These are phyloP conservation scores for Melanophora roralis DNA, from an alignment of 2,888 invertebrate genomes.

Conservation along the genomic window DNA sequence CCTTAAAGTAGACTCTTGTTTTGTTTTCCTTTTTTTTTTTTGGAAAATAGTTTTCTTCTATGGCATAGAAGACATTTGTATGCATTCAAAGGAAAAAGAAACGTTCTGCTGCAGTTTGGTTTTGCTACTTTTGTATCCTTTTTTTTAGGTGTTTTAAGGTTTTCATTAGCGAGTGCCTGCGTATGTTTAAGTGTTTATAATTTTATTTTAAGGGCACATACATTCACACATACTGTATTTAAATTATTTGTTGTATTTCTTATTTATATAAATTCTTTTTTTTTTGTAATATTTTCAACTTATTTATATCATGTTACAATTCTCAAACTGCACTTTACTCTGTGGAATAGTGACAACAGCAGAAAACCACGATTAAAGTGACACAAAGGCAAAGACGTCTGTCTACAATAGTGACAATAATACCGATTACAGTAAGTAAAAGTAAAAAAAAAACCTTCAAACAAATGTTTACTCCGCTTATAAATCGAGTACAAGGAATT, in stretches of 20 bases:
- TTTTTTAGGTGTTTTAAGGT: constrained; percentile 41
- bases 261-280: constrained; percentile 5
- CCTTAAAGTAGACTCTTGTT: constrained; percentile 41
- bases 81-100: constrained; percentile 22
- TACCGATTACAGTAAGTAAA: constrained; percentile 32
- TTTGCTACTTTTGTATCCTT: constrained; percentile 6
- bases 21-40: neutral
- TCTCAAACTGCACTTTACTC: constrained; percentile 55
- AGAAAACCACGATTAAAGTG: constrained; percentile 49
- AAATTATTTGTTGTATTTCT: constrained; percentile 48
- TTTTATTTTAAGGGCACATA: constrained; percentile 45
- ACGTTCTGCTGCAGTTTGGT: constrained; percentile 40
- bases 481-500: constrained; percentile 36
- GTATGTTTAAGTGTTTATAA: neutral
- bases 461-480: neutral
- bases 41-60: constrained; percentile 25
- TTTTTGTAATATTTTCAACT: constrained; percentile 49
- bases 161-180: constrained; percentile 15
- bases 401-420: constrained; percentile 49
- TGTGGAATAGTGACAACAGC: constrained; percentile 43
- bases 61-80: constrained; percentile 44
- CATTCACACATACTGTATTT: constrained; percentile 49
- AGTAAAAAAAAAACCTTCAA: neutral
- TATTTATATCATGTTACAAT: constrained; percentile 61
- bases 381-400: constrained; percentile 47